Evolutionary conservation across 2,888 invertebrate genomes (phyloP).

Genomic region (Cartodere bifasciata): DNA sequence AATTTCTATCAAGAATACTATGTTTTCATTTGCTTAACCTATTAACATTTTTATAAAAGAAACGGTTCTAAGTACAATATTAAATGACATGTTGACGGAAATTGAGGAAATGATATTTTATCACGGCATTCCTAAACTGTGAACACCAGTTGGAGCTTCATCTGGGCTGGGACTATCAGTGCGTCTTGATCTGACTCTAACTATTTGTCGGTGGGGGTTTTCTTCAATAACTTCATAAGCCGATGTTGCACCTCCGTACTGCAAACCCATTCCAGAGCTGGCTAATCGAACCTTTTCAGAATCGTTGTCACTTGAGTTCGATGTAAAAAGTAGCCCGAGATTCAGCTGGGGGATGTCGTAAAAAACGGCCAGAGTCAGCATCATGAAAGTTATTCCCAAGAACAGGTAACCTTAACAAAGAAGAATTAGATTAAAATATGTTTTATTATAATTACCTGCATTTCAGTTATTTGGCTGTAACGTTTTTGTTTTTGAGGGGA

Average conservation of each 20-base stretch:
- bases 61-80: too few species aligned
- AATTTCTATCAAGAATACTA: too few species aligned
- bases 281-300: slow-evolving; percentile 57
- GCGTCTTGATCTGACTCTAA: slow-evolving; percentile 47
- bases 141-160: too few species aligned
- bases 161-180: slow-evolving; percentile 61
- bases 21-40: too few species aligned
- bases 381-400: slow-evolving; percentile 68
- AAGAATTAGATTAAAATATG: too few species aligned
- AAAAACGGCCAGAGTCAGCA: slow-evolving; percentile 72
- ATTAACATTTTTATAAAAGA: too few species aligned
- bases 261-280: slow-evolving; percentile 37
- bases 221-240: slow-evolving; percentile 36
- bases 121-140: too few species aligned
- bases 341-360: slow-evolving; percentile 85
- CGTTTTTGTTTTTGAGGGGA: too few species aligned
- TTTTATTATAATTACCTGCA: too few species aligned
- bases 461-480: too few species aligned
- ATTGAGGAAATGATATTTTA: too few species aligned
- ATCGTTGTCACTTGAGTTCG: slow-evolving; percentile 33
- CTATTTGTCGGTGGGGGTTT: slow-evolving; percentile 45
- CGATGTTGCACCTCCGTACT: slow-evolving; percentile 33
- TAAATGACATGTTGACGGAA: too few species aligned
- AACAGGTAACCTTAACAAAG: slow-evolving; percentile 60
- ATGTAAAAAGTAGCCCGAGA: slow-evolving; percentile 63